Evolutionary conservation across 2,113 vertebrate species (phyloP).

Genomic region (Syngnathus typhle): DNA sequence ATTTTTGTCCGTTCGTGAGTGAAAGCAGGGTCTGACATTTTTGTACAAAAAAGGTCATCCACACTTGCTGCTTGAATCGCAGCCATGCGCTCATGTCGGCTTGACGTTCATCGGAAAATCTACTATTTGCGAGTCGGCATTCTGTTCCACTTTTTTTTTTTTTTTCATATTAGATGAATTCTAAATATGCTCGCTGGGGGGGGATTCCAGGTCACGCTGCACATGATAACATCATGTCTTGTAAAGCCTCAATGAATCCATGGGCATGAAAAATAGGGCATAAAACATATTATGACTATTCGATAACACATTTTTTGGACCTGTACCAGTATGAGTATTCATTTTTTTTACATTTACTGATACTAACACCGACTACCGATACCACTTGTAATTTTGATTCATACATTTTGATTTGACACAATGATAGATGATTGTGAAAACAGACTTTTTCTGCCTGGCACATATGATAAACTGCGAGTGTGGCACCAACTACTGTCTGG

Average conservation of each 20-base stretch:
- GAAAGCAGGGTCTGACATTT: conserved; percentile 4
- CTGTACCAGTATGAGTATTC: too few relatives aligned
- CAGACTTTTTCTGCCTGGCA: too few relatives aligned
- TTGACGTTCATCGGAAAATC: background rate
- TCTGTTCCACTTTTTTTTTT: background rate
- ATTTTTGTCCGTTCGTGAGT: background rate
- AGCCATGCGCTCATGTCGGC: background rate
- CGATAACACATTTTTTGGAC: too few relatives aligned
- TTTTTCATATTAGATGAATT: background rate
- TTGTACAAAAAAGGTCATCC: background rate
- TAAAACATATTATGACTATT: too few relatives aligned
- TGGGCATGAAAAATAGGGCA: too few relatives aligned
- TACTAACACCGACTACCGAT: too few relatives aligned
- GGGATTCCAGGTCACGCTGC: background rate
- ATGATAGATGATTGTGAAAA: too few relatives aligned
- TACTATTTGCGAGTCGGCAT: background rate
- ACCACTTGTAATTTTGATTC: too few relatives aligned
- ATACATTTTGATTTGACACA: too few relatives aligned
- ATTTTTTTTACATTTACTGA: too few relatives aligned
- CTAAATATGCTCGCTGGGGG: background rate
- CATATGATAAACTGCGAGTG: too few relatives aligned
- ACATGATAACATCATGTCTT: conserved; percentile 9
- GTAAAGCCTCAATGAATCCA: conserved; percentile 1
- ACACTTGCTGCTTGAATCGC: background rate
- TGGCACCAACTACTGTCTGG: too few relatives aligned